phyloP scores from a whole-genome alignment of 2,888 invertebrate species.

The Plusia festucae region DNA sequence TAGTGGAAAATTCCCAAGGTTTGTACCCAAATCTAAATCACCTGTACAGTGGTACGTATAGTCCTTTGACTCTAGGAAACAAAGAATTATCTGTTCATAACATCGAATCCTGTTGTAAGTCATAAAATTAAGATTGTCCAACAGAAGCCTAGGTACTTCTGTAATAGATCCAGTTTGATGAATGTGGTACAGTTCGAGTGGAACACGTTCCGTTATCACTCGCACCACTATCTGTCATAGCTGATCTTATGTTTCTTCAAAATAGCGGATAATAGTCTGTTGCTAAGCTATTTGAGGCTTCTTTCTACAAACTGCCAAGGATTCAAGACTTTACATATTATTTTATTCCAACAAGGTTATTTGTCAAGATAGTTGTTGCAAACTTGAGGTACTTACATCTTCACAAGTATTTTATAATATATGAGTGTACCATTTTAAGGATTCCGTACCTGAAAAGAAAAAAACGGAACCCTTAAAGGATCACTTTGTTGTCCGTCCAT shows the following conservation, averaged over 20 bases:
- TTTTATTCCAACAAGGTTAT: not conserved
- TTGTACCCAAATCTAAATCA: too few species aligned
- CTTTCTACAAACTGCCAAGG: not conserved
- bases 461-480: too few species aligned
- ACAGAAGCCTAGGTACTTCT: not conserved
- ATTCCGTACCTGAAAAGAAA: too few species aligned
- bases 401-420: too few species aligned
- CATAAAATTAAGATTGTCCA: not conserved
- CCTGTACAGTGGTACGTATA: too few species aligned
- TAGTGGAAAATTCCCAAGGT: too few species aligned
- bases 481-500: too few species aligned
- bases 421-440: too few species aligned
- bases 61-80: too few species aligned
- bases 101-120: not conserved
- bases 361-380: not conserved
- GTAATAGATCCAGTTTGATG: conserved; percentile 23
- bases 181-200: conserved; percentile 21
- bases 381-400: too few species aligned
- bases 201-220: conserved; percentile 30
- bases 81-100: too few species aligned
- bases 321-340: not conserved
- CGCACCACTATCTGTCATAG: conserved; percentile 39
- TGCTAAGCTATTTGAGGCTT: conserved; percentile 15
- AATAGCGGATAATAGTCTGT: conserved; percentile 24
- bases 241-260: conserved; percentile 34